Conservation (phyloP, 2,797 vertebrate species). For the Heterohyrax brucei region DNA sequence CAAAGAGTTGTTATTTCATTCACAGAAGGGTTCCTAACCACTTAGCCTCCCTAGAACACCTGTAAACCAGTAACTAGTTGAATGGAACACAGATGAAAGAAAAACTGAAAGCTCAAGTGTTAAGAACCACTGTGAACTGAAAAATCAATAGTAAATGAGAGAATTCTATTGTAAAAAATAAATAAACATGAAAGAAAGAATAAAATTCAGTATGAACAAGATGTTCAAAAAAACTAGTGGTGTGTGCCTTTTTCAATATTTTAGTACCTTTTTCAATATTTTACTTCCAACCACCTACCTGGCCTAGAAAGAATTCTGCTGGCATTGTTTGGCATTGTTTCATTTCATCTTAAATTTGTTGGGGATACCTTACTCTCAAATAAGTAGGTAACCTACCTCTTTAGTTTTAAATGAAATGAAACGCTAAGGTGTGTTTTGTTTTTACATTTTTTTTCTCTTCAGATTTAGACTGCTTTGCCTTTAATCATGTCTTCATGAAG, state of each 20-base stretch:
- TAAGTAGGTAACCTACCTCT: slow-evolving; percentile 51
- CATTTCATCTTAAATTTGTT: slow-evolving; percentile 34
- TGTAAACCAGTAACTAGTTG: not conserved
- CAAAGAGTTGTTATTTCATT: slow-evolving; percentile 9
- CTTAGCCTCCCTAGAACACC: not conserved
- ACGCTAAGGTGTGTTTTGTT: not conserved
- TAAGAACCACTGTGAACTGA: not conserved
- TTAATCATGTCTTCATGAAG: not conserved
- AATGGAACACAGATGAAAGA: not conserved
- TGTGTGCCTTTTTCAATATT: not conserved
- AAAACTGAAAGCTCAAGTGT: not conserved
- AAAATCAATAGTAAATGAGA: slow-evolving; percentile 10
- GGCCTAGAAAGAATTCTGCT: not conserved
- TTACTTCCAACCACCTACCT: not conserved
- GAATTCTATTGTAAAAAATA: not conserved
- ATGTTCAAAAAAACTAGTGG: not conserved
- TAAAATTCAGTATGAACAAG: not conserved
- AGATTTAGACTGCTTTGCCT: slow-evolving; percentile 14
- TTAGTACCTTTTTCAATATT: not conserved
- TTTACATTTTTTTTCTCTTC: not conserved
- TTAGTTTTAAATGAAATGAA: slow-evolving; percentile 51
- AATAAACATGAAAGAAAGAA: not conserved
- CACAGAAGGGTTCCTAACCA: slow-evolving; percentile 16
- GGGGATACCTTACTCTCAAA: not conserved
- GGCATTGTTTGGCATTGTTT: not conserved